These are phyloP conservation scores for Clusia tigrina DNA, from an alignment of 2,888 invertebrate genomes.

Conservation along the genomic window DNA sequence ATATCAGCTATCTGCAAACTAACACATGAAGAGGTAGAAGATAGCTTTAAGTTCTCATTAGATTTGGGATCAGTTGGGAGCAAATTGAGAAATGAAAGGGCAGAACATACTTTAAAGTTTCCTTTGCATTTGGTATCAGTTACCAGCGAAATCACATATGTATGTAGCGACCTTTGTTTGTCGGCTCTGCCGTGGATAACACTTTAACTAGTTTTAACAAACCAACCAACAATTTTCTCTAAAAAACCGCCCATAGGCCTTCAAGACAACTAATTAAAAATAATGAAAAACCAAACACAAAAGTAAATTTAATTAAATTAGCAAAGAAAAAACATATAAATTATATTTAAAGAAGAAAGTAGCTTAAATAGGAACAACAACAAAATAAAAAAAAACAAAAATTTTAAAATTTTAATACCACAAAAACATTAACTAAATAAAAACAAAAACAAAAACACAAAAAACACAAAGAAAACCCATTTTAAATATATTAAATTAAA, in stretches of 20 bases:
- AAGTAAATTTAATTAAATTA: conserved; percentile 9
- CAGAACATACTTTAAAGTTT: too few relatives aligned
- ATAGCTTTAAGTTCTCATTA: too few relatives aligned
- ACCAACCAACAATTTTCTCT: too few relatives aligned
- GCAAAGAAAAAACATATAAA: background rate
- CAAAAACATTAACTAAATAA: conserved; percentile 26
- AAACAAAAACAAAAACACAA: conserved; percentile 13
- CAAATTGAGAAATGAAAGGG: too few relatives aligned
- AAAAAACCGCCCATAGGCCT: conserved; percentile 55
- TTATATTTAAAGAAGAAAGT: conserved; percentile 14
- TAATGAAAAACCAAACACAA: background rate
- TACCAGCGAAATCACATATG: background rate
- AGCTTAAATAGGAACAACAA: conserved; percentile 14
- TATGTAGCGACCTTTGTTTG: too few relatives aligned
- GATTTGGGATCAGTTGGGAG: too few relatives aligned
- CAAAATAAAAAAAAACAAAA: conserved; percentile 27
- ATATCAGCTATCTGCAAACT: too few relatives aligned
- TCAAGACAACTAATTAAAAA: conserved; percentile 25
- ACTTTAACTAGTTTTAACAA: too few relatives aligned
- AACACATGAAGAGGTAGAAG: too few relatives aligned
- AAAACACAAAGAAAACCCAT: background rate
- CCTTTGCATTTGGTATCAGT: too few relatives aligned
- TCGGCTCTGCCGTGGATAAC: too few relatives aligned
- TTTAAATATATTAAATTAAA: background rate
- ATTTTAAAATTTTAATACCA: conserved; percentile 35